Conservation (phyloP, 1,140 invertebrate genomes). For the Orchesella cincta region DNA sequence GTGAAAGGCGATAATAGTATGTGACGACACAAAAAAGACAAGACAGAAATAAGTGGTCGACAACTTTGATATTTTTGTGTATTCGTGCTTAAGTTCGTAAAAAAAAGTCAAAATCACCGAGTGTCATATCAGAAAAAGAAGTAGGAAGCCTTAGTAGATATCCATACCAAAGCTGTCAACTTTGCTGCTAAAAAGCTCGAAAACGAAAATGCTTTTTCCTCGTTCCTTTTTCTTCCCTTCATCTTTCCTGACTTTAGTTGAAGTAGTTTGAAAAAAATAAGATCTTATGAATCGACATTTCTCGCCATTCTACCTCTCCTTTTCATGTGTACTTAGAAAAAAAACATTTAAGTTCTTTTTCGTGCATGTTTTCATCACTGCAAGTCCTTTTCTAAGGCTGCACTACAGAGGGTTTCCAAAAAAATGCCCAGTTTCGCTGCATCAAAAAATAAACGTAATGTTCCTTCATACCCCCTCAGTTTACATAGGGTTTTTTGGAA, state of each 20-base stretch:
- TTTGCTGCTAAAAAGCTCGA: background rate
- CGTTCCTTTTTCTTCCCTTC: background rate
- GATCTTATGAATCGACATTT: background rate
- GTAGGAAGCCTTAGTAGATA: background rate
- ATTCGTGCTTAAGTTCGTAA: conserved; percentile 2
- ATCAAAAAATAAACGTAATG: background rate
- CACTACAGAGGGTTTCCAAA: background rate
- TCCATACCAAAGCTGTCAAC: conserved; percentile 14
- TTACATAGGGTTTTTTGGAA: background rate
- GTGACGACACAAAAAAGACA: background rate
- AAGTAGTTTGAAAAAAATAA: background rate
- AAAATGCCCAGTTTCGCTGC: background rate
- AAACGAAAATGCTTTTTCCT: background rate
- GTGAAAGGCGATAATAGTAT: too few species aligned
- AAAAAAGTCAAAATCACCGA: conserved; percentile 16
- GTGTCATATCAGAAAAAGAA: background rate
- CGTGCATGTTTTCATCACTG: background rate
- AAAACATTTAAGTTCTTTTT: too few species aligned
- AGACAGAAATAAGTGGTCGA: background rate
- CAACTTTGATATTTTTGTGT: background rate
- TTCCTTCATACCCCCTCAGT: background rate
- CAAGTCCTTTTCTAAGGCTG: background rate
- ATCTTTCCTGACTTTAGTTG: background rate
- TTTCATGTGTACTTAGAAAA: too few species aligned
- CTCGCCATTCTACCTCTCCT: too few species aligned